Percentiles rank a stretch among this genome's conserved stretches.
phyloP scores from a whole-genome alignment of 1,140 invertebrate genomes.

The Medauroidea extradentata region DNA sequence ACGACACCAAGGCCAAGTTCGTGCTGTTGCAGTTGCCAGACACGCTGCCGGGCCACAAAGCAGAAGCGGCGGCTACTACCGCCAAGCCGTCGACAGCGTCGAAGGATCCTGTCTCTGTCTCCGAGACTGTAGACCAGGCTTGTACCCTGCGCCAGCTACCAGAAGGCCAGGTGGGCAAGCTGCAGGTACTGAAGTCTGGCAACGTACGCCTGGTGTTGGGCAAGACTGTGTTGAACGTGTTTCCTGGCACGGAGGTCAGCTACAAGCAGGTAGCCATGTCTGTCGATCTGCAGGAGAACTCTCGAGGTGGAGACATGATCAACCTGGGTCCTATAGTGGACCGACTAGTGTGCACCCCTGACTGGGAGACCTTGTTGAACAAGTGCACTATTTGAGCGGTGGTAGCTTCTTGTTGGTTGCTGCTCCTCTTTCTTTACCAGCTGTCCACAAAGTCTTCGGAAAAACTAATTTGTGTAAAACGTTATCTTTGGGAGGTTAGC shows the following conservation, averaged over 20 bases:
- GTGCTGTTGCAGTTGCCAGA: constrained; percentile 10
- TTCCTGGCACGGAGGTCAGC: constrained; percentile 40
- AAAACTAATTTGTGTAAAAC: no score
- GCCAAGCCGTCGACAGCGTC: not conserved
- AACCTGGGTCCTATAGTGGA: constrained; percentile 39
- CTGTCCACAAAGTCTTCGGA: no score
- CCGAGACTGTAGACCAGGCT: constrained; percentile 29
- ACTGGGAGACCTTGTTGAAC: constrained; percentile 39
- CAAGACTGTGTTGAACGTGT: constrained; percentile 50
- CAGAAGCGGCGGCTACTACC: constrained; percentile 21
- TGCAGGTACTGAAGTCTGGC: constrained; percentile 51
- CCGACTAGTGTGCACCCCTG: constrained; percentile 40
- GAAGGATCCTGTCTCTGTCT: not conserved
- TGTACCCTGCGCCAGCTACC: constrained; percentile 44
- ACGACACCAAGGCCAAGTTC: not conserved
- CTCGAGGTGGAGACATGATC: constrained; percentile 41
- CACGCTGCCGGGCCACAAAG: constrained; percentile 10
- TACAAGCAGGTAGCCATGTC: constrained; percentile 40
- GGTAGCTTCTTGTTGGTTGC: no score
- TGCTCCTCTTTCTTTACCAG: no score
- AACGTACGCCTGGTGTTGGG: constrained; percentile 49
- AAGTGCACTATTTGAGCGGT: no score
- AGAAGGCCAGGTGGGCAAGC: constrained; percentile 53
- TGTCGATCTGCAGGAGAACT: constrained; percentile 33
- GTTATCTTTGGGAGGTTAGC: no score